phyloP scores from a whole-genome alignment of 2,797 vertebrate species.

The Phoxinus dragarum region DNA sequence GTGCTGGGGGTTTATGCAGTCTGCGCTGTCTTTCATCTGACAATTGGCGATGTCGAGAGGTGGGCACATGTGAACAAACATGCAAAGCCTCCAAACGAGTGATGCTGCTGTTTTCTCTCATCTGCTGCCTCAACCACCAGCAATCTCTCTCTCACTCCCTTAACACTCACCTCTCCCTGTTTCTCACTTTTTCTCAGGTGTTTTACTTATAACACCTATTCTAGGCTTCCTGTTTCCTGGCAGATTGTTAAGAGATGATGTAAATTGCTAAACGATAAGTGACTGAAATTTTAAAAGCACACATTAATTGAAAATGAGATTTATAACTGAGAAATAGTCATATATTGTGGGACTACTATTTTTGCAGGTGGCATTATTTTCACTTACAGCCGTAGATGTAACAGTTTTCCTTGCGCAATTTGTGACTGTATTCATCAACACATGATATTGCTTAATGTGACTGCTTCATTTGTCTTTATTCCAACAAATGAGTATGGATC shows the following conservation, averaged over 20 bases:
- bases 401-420: neutral
- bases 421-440: neutral
- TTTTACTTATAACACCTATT: slow-evolving; percentile 22
- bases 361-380: neutral
- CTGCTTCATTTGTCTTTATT: neutral
- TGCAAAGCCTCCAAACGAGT: slow-evolving; percentile 61
- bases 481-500: neutral
- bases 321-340: neutral
- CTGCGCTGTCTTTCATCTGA: slow-evolving; percentile 63
- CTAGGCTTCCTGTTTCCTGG: slow-evolving; percentile 1
- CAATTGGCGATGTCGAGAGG: slow-evolving; percentile 68
- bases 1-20: slow-evolving; percentile 65
- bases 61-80: slow-evolving; percentile 59
- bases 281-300: neutral
- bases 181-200: slow-evolving; percentile 22
- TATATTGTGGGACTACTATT: neutral
- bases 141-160: slow-evolving; percentile 33
- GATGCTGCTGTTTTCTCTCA: slow-evolving; percentile 24
- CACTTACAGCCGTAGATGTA: neutral
- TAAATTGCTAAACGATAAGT: slow-evolving; percentile 2
- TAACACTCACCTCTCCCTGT: neutral
- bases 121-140: neutral
- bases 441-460: neutral
- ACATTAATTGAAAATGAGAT: neutral
- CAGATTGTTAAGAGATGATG: neutral